These are phyloP conservation scores for Himalopsyche kuldschensis DNA, from an alignment of 2,888 invertebrate genomes.

Conservation along the genomic window DNA sequence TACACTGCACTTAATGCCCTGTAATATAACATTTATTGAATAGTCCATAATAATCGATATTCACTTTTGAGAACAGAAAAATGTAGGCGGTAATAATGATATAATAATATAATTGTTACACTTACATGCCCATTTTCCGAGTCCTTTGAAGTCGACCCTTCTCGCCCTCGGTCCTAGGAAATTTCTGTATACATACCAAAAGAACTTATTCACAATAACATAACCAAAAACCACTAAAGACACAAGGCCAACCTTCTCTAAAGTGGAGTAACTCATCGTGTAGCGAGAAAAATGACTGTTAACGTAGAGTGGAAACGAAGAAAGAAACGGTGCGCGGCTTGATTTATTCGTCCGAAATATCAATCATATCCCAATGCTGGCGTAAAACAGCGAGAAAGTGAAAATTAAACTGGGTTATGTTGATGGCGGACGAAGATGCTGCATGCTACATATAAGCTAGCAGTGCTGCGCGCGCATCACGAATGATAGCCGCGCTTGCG, in stretches of 20 bases:
- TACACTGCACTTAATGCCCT: too few species aligned
- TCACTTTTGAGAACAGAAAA: too few species aligned
- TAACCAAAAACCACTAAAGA: slow-evolving; percentile 48
- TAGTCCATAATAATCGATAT: too few species aligned
- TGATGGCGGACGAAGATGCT: slow-evolving; percentile 3
- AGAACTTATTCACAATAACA: slow-evolving; percentile 23
- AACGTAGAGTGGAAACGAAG: not conserved
- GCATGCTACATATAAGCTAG: slow-evolving; percentile 3
- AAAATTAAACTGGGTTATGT: slow-evolving; percentile 15
- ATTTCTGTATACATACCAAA: slow-evolving; percentile 45
- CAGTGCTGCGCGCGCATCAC: slow-evolving; percentile 10
- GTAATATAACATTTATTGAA: too few species aligned
- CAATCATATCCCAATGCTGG: not conserved
- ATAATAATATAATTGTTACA: slow-evolving; percentile 39
- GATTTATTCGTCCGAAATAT: not conserved
- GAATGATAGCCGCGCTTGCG: slow-evolving; percentile 10
- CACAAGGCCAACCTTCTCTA: slow-evolving; percentile 57
- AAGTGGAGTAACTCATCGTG: slow-evolving; percentile 42
- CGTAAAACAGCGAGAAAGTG: not conserved
- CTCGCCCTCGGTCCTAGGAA: slow-evolving; percentile 61
- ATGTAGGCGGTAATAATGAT: too few species aligned
- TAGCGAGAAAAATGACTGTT: not conserved
- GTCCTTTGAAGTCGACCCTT: slow-evolving; percentile 65
- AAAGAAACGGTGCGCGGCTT: not conserved
- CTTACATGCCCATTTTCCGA: slow-evolving; percentile 83